Conservation (phyloP, 2,797 vertebrate species). For the Halcyon badia region DNA sequence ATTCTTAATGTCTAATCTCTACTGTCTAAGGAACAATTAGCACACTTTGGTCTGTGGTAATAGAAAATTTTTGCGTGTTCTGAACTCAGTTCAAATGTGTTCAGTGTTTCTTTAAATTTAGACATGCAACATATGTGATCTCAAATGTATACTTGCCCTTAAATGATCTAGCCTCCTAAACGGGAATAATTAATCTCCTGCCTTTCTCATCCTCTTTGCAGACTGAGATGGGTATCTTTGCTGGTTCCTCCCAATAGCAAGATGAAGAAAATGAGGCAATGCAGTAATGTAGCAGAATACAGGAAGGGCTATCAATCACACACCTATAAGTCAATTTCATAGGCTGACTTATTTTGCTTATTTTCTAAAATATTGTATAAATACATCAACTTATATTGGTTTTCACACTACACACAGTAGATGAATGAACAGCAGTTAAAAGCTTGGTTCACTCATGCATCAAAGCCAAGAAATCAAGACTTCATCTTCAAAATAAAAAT, state of each 20-base stretch:
- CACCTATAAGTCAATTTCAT: neutral
- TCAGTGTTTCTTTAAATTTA: neutral
- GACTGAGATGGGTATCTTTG: neutral
- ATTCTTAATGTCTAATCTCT: neutral
- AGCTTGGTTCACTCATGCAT: neutral
- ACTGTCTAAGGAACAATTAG: neutral
- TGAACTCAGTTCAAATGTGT: neutral
- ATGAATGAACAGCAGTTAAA: neutral
- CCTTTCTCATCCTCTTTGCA: neutral
- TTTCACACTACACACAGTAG: neutral
- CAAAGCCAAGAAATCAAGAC: neutral
- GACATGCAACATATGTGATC: neutral
- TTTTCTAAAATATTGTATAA: neutral
- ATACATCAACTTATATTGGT: neutral
- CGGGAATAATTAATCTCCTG: neutral
- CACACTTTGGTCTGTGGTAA: neutral
- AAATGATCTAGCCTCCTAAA: neutral
- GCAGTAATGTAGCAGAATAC: neutral
- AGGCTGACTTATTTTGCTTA: neutral
- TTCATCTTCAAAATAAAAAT: neutral
- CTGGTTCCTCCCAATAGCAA: neutral
- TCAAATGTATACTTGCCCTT: neutral
- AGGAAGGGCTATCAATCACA: neutral
- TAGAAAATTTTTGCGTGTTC: neutral
- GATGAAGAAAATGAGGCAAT: neutral